Evolutionary conservation across 2,113 vertebrate species (phyloP), one percentile per base, ranked within the genome.

Genomic region (Scortum barcoo): DNA sequence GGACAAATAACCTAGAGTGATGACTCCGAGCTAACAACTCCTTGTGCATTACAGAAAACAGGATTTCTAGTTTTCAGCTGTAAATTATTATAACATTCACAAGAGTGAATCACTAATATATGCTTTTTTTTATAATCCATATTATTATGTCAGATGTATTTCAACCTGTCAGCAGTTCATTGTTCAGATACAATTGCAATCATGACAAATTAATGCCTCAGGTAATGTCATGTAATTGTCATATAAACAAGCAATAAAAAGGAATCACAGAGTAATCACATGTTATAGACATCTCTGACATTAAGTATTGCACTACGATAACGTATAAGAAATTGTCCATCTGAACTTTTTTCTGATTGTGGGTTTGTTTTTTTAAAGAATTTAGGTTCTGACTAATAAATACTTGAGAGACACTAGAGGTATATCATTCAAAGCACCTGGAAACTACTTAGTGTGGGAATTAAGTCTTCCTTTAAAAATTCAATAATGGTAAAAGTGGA

Each of bases 1-100:
- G 81, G 56, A 87, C 86, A 89, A 87, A 86, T 63, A 85, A 74
- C 36, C 68, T 70, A 36, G 63, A 88, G 81, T 85, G 84, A 82
- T 72, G 80, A 66, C 71, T 72, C 87, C 46, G 75, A 69, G 57
- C n/a, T 63, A 68, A 71, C 51, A 84, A 73, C 16, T 77, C 19
- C 44, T 46, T 19, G 0, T 61, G 57, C 51, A 72, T 73, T 58
- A 77, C 57, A 85, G 61, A 63, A 61, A 78, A 71, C 24, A 24
- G 5, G 48, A 81, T 79, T 87, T 68, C 20, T 62, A 50, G 19
- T 76, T 88, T 91, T 83, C 53, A 85, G 58, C 57, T 87, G 72
- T 69, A 82, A 69, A 88, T 80, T 73, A 86, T 79, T 58, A n/a
- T 40, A 53, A 65, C 26, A 69, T 24, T 78, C 42, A 42, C 51